Evolutionary conservation across 2,113 vertebrate species (phyloP), one percentile per base, ranked within the genome.

Genomic region (Thamnaconus septentrionalis): DNA sequence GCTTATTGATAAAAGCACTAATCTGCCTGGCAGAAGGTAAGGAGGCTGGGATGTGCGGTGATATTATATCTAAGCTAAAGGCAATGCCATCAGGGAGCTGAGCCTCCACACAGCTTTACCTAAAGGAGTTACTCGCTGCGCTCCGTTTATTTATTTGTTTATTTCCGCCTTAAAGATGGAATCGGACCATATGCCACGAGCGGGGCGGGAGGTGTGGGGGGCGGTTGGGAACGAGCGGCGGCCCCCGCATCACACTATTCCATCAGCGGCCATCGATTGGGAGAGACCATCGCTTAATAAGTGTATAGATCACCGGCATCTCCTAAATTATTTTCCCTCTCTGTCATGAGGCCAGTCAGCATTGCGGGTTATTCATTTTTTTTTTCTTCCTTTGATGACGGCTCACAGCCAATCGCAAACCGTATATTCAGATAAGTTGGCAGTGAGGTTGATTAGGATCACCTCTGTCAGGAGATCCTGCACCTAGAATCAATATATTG

Each of bases 1-100:
- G 90, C 90, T 93, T 92, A 93, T 91, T 91, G 91, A 92, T 92
- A 92, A 91, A 92, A 91, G 90, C 90, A 88, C 88, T 93, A 91
- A 93, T 92, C 91, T 92, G 90, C 83, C 85, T 88, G 88, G 87
- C 85, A 89, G 90, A 91, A 91, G 89, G 91, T 91, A 91, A 91
- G 84, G 83, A 90, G 88, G 84, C 78, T 84, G 83, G 84, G 73
- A 82, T 88, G 86, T 86, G 83, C 81, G 81, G 81, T 73, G 89
- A 92, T 91, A 91, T 91, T 89, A 87, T 91, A 91, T 91, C 83
- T 85, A 67, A 80, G 90, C 90, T 87, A 85, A 90, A 90, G 81
- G 87, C 87, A 88, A 88, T 78, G 82, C 83, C 88, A 87, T 89
- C 78, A 80, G 84, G 79, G 67, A 87, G 84, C 83, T 88, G 87